Percentiles rank a stretch among this genome's conserved stretches.
phyloP scores from a whole-genome alignment of 2,797 vertebrate genomes.

The Mus caroli region DNA sequence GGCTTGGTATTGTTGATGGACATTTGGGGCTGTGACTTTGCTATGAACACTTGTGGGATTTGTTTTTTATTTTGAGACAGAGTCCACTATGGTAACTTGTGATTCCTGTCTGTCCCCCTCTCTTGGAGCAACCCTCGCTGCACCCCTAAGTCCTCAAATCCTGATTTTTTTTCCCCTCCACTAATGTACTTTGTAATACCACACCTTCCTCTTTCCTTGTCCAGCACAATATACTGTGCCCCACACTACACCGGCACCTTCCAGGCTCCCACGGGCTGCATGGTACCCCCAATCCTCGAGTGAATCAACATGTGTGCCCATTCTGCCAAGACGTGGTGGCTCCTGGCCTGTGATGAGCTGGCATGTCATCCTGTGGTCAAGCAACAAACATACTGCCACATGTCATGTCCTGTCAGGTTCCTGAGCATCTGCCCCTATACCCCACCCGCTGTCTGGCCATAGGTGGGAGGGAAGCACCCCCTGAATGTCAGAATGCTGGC shows the following conservation, averaged over 20 bases:
- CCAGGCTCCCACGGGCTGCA: background rate
- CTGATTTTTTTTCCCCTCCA: background rate
- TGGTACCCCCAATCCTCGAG: background rate
- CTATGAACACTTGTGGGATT: background rate
- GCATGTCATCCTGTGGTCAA: background rate
- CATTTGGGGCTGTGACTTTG: background rate
- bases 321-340: background rate
- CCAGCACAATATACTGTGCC: background rate
- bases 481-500: background rate
- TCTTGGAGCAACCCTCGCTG: too few relatives aligned
- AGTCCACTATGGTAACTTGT: fast-evolving
- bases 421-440: background rate
- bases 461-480: constrained; percentile 69
- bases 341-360: background rate
- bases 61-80: background rate
- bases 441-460: background rate
- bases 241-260: background rate
- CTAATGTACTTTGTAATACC: background rate
- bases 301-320: background rate
- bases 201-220: too few relatives aligned
- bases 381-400: constrained; percentile 18
- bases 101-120: background rate
- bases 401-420: constrained; percentile 49
- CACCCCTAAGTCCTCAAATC: background rate
- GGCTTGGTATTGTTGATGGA: background rate